phyloP scores from a whole-genome alignment of 2,113 vertebrate species.

The Boleophthalmus pectinirostris region DNA sequence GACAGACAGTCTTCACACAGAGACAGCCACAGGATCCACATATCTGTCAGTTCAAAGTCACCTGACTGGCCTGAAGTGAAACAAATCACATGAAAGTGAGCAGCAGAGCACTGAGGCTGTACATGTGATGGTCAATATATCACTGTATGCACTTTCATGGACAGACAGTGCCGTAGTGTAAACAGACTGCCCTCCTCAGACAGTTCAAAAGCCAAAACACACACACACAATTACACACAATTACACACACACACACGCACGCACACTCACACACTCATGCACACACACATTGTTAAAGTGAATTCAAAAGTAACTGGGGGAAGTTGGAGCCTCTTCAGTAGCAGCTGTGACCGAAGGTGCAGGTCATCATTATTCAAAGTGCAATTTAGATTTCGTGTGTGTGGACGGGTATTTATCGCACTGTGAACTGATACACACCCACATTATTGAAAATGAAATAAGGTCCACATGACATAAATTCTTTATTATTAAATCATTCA shows the following conservation, averaged over 20 bases:
- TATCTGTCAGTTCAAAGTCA: slow-evolving; percentile 27
- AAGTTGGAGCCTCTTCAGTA: too few species aligned
- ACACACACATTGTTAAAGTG: neutral
- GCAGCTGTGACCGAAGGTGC: too few species aligned
- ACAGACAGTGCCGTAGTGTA: neutral
- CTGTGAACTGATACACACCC: too few species aligned
- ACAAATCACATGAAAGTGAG: slow-evolving; percentile 11
- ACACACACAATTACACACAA: neutral
- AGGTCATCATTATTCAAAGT: too few species aligned
- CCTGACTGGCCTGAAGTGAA: slow-evolving; percentile 24
- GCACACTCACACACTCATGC: neutral
- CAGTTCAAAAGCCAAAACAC: neutral
- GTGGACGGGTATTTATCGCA: too few species aligned
- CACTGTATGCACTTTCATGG: slow-evolving; percentile 4
- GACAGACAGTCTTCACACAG: neutral
- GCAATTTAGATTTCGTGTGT: too few species aligned
- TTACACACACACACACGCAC: neutral
- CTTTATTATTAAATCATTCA: too few species aligned
- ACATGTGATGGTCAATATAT: neutral
- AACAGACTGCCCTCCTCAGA: neutral
- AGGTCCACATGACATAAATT: too few species aligned
- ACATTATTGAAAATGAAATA: too few species aligned
- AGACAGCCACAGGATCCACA: slow-evolving; percentile 5
- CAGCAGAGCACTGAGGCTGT: neutral
- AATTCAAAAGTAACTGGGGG: neutral